Base-by-base conservation (phyloP, 2,888 invertebrate genomes). In the Peribatodes rhomboidaria region DNA sequence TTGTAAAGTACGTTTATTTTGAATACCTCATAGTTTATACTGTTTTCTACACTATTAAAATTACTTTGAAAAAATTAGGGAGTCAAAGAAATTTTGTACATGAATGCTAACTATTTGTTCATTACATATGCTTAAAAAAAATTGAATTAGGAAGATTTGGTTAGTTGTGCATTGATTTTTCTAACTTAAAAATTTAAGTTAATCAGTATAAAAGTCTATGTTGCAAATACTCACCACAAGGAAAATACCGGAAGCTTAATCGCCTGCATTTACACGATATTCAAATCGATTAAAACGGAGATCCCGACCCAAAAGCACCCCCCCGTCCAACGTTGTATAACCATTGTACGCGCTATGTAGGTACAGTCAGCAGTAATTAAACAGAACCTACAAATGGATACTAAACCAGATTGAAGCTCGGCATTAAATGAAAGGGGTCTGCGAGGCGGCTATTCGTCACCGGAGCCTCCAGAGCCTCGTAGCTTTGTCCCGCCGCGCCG, bases 371-470 rank as follows among this genome's bases (percentile, higher is more conserved):
- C 53, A 59, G 59, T 55, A 50, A 59, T 59, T 59, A 59, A 54
- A 63, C 46, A 35, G 53, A 49, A 53, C 58, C 54, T 61, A 61
- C 61, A 54, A 63, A 63, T 58, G 63, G 59, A 64, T 59, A 59
- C 41, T 59, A 55, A 54, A 59, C 54, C 59, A 37, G 54, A 67
- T 62, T 49, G 61, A 49, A 61, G 37, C 56, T 60, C 68, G 60
- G 71, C 74, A 75, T 78, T 75, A 82, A 83, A 83, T 85, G 79
- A 82, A 76, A 76, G 79, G 81, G 79, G 72, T 75, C 72, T 71
- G 72, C 59, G 70, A 65, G 71, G 72, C 64, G 66, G 73, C 76
- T 74, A 82, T 85, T 80, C 82, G 79, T 84, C 82, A 80, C 80
- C 80, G 80, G 75, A 78, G 79, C 61, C 84, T 78, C 83, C 14